Evolutionary conservation across 37 sponge, comb jelly and placozoan genomes (phyloP).

Genomic region (Hexactinellida sp.): DNA sequence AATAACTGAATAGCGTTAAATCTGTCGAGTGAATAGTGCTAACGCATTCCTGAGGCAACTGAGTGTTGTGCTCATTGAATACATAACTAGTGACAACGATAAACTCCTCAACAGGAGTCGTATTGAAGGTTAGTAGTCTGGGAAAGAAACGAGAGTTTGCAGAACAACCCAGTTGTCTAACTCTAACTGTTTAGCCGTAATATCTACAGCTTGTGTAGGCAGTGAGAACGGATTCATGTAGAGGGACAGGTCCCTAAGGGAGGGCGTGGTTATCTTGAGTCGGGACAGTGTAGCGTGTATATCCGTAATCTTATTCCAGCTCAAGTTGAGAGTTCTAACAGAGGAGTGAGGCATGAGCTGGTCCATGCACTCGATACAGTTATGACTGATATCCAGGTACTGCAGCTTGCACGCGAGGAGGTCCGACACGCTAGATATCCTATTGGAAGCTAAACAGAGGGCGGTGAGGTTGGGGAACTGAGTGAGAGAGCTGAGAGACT

Average conservation of each 20-base stretch:
- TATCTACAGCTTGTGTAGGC: neutral
- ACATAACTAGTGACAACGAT: neutral
- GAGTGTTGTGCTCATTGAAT: neutral
- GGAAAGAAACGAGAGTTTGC: neutral
- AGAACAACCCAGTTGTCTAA: neutral
- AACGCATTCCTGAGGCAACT: neutral
- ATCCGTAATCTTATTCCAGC: neutral
- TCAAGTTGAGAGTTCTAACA: neutral
- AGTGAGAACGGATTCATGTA: neutral
- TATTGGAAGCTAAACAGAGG: neutral
- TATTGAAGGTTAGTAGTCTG: neutral
- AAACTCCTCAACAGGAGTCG: neutral
- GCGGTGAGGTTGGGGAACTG: slow-evolving; percentile 9
- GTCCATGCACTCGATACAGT: neutral
- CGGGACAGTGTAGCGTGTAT: neutral
- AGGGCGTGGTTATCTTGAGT: neutral
- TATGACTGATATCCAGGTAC: neutral
- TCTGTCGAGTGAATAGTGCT: too few species aligned
- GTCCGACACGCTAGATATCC: neutral
- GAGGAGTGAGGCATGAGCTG: neutral
- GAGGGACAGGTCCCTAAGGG: neutral
- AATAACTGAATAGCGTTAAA: too few species aligned
- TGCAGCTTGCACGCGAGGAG: neutral
- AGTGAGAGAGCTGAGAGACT: neutral
- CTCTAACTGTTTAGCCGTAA: neutral